A percentile compares a stretch with the other conserved stretches of the same genome.
Conservation (phyloP, 2,888 invertebrate species). For the Agonopterix arenella region DNA sequence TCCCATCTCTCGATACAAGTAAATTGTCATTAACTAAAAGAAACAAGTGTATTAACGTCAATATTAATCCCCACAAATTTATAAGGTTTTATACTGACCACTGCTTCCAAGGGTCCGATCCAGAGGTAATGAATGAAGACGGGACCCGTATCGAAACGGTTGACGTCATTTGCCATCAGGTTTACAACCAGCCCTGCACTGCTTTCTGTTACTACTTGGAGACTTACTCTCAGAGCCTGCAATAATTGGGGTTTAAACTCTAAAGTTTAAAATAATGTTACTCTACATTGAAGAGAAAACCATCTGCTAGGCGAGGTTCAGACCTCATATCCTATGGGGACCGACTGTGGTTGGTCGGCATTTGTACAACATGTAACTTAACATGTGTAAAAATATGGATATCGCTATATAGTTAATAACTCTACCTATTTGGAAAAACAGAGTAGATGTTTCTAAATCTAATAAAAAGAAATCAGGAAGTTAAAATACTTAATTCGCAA, state of each 20-base stretch:
- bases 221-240: conserved; percentile 59
- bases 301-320: no score
- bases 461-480: not conserved
- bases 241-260: no score
- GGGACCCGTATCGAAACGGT: conserved; percentile 83
- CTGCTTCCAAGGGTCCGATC: conserved; percentile 84
- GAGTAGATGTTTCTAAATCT: no score
- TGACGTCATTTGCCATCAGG: conserved; percentile 86
- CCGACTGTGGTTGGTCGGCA: no score
- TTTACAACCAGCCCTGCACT: conserved; percentile 73
- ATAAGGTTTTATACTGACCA: conserved; percentile 44
- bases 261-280: no score
- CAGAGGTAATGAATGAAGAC: conserved; percentile 84
- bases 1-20: conserved; percentile 75
- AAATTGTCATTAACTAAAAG: conserved; percentile 55
- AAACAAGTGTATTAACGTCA: not conserved
- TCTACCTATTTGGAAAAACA: no score
- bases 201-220: conserved; percentile 58
- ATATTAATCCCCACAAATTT: not conserved
- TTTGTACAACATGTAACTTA: no score
- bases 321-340: no score
- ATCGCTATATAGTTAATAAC: no score
- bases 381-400: no score
- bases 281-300: no score
- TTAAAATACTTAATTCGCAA: no score